Evolutionary conservation across 2,113 vertebrate genomes (phyloP), one percentile per base, ranked within the genome.

Genomic region (Neodontobutis hainanensis): DNA sequence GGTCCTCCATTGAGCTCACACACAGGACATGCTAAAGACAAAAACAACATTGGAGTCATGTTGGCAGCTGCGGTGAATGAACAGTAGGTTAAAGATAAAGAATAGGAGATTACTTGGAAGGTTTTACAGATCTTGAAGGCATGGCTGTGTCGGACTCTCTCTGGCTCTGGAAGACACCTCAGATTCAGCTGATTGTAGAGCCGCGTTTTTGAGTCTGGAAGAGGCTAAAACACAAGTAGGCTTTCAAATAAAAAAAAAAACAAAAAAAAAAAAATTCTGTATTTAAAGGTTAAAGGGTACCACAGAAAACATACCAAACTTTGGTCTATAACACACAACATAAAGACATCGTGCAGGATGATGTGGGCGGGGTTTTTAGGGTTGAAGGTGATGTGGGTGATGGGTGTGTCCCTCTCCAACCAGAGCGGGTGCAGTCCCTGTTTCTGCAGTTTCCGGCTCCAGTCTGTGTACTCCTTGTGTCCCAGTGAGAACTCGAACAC

Each of bases 261-360:
- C n/a, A n/a, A 59, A 19, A 38, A 9, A 35, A 27, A 27, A 27
- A 27, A 27, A 27, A 27, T 27, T 27, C 19, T 27, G 19, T 27
- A 27, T 27, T 27, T 1, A 27, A 27, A 27, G 19, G 19, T 27
- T 16, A 48, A 9, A 42, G 4, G 5, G 4, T 7, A 11, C 16
- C 4, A 16, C 10, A 15, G 10, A 10, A 10, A n/a, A 64, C 94
- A 88, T 87, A 99, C 97, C 94, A 95, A 88, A 4, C 92, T 94
- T 87, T 96, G 94, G 88, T 99, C 96, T 0, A 99, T 89, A 85
- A 99, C 70, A 40, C 96, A 98, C 90, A 99, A 93, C 95, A 98
- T 95, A 90, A 94, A 94, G 8, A 46, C 40, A 73, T 98, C 97
- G 0, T 98, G 95, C n/a, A 99, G 89, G 10, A 99, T 67, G 75